These are phyloP conservation scores for Amblyjoppa proteus DNA, from an alignment of 2,888 invertebrate genomes.

Conservation along the genomic window DNA sequence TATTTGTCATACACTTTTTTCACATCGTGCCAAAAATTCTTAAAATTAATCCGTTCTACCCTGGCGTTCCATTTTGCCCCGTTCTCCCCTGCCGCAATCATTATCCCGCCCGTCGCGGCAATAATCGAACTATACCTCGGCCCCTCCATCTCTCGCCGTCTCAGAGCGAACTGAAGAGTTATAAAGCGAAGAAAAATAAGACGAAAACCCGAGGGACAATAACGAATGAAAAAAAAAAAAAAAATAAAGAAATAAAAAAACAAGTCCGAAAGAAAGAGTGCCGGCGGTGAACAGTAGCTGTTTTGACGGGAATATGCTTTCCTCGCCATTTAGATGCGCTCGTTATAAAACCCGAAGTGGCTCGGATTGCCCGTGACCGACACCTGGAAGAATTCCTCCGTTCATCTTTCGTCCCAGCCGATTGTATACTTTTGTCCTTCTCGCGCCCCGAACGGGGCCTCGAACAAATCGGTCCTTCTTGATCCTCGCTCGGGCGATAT, in stretches of 20 bases:
- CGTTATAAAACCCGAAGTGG: slow-evolving; percentile 78
- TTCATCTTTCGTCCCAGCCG: slow-evolving; percentile 37
- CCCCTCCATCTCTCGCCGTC: slow-evolving; percentile 19
- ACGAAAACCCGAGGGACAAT: slow-evolving; percentile 1
- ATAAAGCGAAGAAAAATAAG: slow-evolving; percentile 28
- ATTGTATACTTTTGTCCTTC: slow-evolving; percentile 15
- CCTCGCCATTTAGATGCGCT: slow-evolving; percentile 82
- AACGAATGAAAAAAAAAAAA: slow-evolving; percentile 30
- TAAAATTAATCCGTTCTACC: neutral
- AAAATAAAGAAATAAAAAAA: slow-evolving; percentile 21
- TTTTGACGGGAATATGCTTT: slow-evolving; percentile 83
- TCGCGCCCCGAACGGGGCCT: slow-evolving; percentile 2
- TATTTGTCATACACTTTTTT: neutral
- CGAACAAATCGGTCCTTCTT: slow-evolving; percentile 40
- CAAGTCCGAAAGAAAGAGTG: slow-evolving; percentile 36
- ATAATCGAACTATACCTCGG: slow-evolving; percentile 39
- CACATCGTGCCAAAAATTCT: neutral
- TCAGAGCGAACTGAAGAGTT: slow-evolving; percentile 25
- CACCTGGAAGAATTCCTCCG: slow-evolving; percentile 57
- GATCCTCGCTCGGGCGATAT: slow-evolving; percentile 54
- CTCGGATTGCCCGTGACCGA: slow-evolving; percentile 82
- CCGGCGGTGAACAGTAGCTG: slow-evolving; percentile 69
- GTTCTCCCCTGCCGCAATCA: slow-evolving; percentile 17
- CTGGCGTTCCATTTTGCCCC: neutral
- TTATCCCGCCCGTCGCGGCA: slow-evolving; percentile 55